Evolutionary conservation across 1,140 invertebrate species (phyloP).

Genomic region (Pseudomyrmex sp.): DNA sequence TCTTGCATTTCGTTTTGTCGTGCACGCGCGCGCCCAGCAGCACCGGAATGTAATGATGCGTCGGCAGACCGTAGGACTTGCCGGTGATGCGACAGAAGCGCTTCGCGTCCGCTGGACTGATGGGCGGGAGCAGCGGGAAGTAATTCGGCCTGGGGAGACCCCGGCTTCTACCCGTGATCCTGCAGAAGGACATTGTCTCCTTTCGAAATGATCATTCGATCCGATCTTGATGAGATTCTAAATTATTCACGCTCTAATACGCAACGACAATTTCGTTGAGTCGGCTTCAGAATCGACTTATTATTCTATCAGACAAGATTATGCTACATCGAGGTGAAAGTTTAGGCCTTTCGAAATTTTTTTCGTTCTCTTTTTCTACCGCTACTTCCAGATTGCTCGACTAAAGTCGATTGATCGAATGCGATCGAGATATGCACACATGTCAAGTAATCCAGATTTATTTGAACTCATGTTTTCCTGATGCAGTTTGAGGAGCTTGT

Average conservation of each 20-base stretch:
- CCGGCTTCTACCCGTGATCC: slow-evolving; percentile 92
- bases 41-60: slow-evolving; percentile 93
- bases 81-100: slow-evolving; percentile 93
- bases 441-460: too few relatives aligned
- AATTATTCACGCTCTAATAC: not conserved
- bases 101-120: slow-evolving; percentile 92
- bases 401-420: too few relatives aligned
- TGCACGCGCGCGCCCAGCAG: slow-evolving; percentile 87
- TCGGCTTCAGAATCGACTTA: not conserved
- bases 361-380: too few relatives aligned
- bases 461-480: too few relatives aligned
- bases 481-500: too few relatives aligned
- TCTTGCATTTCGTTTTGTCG: slow-evolving; percentile 87
- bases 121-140: slow-evolving; percentile 92
- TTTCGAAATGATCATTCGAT: slow-evolving; percentile 50
- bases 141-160: slow-evolving; percentile 93
- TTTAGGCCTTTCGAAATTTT: too few relatives aligned
- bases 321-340: not conserved
- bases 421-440: too few relatives aligned
- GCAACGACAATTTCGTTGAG: not conserved
- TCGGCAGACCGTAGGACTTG: slow-evolving; percentile 91
- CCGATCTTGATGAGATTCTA: not conserved
- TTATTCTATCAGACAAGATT: not conserved
- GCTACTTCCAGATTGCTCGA: too few relatives aligned
- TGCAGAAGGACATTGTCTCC: slow-evolving; percentile 89